Evolutionary conservation across 37 sponge, comb jelly and placozoan genomes (phyloP).

Genomic region (Hexactinellida sp.): DNA sequence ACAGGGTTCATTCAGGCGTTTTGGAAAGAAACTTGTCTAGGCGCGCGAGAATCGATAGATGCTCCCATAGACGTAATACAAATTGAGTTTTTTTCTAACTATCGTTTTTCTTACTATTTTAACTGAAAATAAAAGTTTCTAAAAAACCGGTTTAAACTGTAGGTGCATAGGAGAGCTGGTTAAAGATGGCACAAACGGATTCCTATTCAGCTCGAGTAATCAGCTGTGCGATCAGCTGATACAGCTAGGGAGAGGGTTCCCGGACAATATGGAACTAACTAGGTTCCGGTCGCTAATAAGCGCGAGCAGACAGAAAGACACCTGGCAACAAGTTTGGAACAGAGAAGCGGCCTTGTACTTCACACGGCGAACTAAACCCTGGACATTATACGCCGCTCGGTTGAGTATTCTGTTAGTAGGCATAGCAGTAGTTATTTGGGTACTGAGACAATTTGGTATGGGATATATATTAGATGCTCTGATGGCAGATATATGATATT

Average conservation of each 20-base stretch:
- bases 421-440: neutral
- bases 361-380: neutral
- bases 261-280: neutral
- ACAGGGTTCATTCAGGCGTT: no score
- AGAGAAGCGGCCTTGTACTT: neutral
- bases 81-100: no score
- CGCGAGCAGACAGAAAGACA: neutral
- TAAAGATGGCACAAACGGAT: slow-evolving; percentile 69
- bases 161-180: slow-evolving; percentile 74
- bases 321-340: neutral
- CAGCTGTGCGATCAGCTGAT: slow-evolving; percentile 48
- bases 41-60: no score
- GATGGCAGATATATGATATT: neutral
- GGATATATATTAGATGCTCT: neutral
- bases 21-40: no score
- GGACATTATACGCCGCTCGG: neutral
- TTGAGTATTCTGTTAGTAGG: neutral
- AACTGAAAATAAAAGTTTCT: no score
- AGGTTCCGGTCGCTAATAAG: neutral
- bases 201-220: slow-evolving; percentile 41
- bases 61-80: no score
- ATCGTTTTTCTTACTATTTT: no score
- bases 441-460: neutral
- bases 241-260: neutral
- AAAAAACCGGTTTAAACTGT: no score